These are phyloP conservation scores for Hydra vulgaris DNA, from an alignment of 30 jellyfish, hydroid and myxozoan species.

Conservation along the genomic window DNA sequence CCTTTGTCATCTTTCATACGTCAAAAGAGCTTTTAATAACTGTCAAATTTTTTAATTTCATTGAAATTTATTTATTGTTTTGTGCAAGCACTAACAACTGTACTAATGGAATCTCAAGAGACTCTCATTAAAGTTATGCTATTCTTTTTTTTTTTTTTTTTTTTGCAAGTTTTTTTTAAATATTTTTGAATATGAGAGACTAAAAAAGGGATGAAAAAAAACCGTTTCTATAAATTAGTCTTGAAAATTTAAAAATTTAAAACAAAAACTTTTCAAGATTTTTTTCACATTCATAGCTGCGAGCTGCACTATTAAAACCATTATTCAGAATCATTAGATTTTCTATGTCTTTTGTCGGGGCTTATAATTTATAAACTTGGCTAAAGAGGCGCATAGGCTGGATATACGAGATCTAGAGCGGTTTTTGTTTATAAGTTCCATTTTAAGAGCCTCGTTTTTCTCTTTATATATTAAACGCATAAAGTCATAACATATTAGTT, in stretches of 20 bases:
- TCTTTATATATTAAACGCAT: constrained; percentile 53
- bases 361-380: too few relatives aligned
- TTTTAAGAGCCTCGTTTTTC: neutral
- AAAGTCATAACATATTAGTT: constrained; percentile 40
- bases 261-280: too few relatives aligned
- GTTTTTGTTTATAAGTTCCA: neutral
- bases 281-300: too few relatives aligned
- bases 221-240: too few relatives aligned
- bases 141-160: too few relatives aligned
- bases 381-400: neutral
- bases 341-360: too few relatives aligned
- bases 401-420: neutral
- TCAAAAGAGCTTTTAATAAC: neutral
- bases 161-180: neutral
- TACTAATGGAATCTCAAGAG: neutral
- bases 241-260: too few relatives aligned
- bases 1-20: neutral
- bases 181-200: neutral
- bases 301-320: too few relatives aligned
- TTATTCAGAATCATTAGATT: too few relatives aligned
- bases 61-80: neutral
- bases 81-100: neutral
- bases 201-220: neutral
- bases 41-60: neutral
- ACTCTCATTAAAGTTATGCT: neutral